Evolutionary conservation across 2,113 vertebrate genomes (phyloP).

Genomic region (Hippocampus zosterae): DNA sequence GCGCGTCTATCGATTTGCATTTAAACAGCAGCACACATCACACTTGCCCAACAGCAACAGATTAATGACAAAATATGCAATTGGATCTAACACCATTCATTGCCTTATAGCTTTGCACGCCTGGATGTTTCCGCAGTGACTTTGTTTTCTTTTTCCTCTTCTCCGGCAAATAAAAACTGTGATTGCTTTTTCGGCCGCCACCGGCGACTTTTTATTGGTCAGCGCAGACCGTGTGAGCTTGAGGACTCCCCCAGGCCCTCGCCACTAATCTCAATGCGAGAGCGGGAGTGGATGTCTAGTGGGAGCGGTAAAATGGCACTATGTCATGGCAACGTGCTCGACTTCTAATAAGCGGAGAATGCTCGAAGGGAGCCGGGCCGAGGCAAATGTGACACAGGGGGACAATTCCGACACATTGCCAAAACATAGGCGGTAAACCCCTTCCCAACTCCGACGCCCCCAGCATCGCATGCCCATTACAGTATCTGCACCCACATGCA

Average conservation of each 20-base stretch:
- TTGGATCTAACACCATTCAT: constrained; percentile 21
- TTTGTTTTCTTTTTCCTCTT: constrained; percentile 19
- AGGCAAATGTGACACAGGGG: constrained; percentile 57
- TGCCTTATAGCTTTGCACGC: constrained; percentile 11
- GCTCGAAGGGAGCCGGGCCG: constrained; percentile 33
- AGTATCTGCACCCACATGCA: constrained; percentile 59
- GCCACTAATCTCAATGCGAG: constrained; percentile 50
- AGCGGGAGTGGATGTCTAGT: constrained; percentile 27
- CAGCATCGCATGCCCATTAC: constrained; percentile 38
- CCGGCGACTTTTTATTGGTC: constrained; percentile 54
- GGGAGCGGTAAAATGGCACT: constrained; percentile 55
- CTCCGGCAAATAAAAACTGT: constrained; percentile 25
- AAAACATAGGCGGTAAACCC: constrained; percentile 54
- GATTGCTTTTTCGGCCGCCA: constrained; percentile 35
- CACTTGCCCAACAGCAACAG: constrained; percentile 9
- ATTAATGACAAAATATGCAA: constrained; percentile 20
- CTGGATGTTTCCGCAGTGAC: constrained; percentile 12
- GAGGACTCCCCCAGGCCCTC: constrained; percentile 16
- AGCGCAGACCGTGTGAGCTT: constrained; percentile 42
- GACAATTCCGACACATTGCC: constrained; percentile 57
- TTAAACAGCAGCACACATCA: constrained; percentile 29
- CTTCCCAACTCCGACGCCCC: constrained; percentile 9
- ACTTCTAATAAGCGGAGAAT: constrained; percentile 58
- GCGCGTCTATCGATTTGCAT: no score
- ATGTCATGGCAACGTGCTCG: constrained; percentile 44